Evolutionary conservation across 2,888 invertebrate genomes (phyloP).

Genomic region (Chymomyza procnemis): DNA sequence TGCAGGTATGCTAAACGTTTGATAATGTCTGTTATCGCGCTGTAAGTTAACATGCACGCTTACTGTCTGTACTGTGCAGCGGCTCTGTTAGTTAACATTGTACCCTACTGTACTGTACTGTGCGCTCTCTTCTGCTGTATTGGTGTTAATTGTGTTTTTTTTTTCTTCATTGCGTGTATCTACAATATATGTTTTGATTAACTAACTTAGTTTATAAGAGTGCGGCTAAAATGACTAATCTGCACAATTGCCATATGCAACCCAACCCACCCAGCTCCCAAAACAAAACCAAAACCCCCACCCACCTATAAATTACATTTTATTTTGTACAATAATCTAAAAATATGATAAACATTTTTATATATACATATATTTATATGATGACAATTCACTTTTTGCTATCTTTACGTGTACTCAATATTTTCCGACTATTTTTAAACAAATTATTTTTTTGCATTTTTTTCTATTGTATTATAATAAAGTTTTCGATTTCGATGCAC

Average conservation of each 20-base stretch:
- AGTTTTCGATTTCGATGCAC: constrained; percentile 56
- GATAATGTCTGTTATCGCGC: constrained; percentile 30
- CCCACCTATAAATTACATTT: constrained; percentile 6
- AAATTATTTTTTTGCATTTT: constrained; percentile 1
- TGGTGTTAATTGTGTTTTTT: not conserved
- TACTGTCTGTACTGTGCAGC: not conserved
- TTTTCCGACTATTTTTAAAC: not conserved
- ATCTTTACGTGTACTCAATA: not conserved
- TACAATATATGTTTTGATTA: not conserved
- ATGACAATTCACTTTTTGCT: constrained; percentile 6
- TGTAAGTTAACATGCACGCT: constrained; percentile 34
- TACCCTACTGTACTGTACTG: constrained; percentile 27
- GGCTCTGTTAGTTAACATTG: constrained; percentile 34
- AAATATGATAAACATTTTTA: not conserved
- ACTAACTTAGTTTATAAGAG: not conserved
- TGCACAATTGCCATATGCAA: constrained; percentile 15
- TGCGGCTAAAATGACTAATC: constrained; percentile 1
- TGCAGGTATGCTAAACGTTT: constrained; percentile 74
- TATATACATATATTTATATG: not conserved
- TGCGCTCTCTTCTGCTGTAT: constrained; percentile 27
- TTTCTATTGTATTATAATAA: constrained; percentile 43
- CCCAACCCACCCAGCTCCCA: not conserved
- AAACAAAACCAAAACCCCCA: not conserved
- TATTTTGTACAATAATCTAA: constrained; percentile 2
- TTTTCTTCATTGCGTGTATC: not conserved